Conservation (phyloP, 1,140 invertebrate species). For the Acromyrmex charruanus region DNA sequence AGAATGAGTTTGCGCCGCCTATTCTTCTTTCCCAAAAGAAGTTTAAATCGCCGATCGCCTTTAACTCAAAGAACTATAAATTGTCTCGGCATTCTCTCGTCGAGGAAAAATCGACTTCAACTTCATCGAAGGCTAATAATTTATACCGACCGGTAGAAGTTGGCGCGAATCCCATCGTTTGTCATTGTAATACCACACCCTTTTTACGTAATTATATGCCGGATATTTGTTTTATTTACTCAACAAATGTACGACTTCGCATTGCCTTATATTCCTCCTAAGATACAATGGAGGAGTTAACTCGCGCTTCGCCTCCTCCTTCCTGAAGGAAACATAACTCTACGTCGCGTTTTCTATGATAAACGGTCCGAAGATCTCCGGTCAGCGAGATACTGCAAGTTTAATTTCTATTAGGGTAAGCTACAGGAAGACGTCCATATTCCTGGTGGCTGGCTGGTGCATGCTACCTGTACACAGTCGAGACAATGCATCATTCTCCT, state of each 20-base stretch:
- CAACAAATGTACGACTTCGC: background rate
- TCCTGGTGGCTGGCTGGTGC: constrained; percentile 46
- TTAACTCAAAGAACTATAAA: constrained; percentile 47
- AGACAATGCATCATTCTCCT: constrained; percentile 66
- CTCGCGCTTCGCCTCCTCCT: constrained; percentile 29
- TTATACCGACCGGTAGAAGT: constrained; percentile 36
- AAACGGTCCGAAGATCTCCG: constrained; percentile 53
- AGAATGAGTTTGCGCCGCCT: constrained; percentile 28
- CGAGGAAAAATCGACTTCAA: constrained; percentile 49
- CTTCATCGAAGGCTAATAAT: constrained; percentile 49
- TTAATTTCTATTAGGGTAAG: constrained; percentile 65
- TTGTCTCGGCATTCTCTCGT: constrained; percentile 16
- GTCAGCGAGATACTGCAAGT: constrained; percentile 59
- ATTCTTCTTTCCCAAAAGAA: constrained; percentile 19
- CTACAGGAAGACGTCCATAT: constrained; percentile 64
- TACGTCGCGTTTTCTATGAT: constrained; percentile 52
- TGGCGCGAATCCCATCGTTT: constrained; percentile 46
- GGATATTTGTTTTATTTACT: constrained; percentile 43
- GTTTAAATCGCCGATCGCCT: constrained; percentile 42
- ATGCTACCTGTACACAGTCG: constrained; percentile 46
- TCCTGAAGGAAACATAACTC: constrained; percentile 43
- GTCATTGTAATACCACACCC: constrained; percentile 21
- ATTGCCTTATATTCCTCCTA: background rate
- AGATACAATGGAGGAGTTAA: constrained; percentile 31
- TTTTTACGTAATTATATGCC: constrained; percentile 41